Evolutionary conservation across 2,797 vertebrate genomes (phyloP).

Genomic region (Anguilla marmorata): DNA sequence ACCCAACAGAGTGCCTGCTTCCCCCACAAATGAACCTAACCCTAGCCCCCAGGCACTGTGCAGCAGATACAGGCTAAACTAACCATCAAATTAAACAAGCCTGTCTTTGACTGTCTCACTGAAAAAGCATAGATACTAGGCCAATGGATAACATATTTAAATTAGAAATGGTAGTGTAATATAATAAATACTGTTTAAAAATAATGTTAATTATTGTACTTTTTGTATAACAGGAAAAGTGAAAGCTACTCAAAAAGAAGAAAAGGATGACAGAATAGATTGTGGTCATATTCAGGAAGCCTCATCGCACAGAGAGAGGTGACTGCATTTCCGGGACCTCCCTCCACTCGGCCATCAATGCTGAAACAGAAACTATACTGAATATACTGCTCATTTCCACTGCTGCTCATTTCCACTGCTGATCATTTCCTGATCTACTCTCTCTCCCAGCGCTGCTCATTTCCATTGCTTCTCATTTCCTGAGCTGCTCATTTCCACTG

Average conservation of each 20-base stretch:
- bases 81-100: conserved; percentile 49
- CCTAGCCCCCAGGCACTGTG: not conserved
- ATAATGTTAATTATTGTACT: not conserved
- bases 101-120: not conserved
- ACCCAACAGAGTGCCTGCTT: not conserved
- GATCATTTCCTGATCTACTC: too few relatives aligned
- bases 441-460: too few relatives aligned
- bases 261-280: conserved; percentile 52
- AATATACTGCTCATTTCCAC: too few relatives aligned
- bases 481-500: too few relatives aligned
- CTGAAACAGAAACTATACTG: conserved; percentile 39
- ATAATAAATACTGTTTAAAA: not conserved
- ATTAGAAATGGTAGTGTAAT: not conserved
- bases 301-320: conserved; percentile 46
- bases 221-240: not conserved
- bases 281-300: conserved; percentile 57
- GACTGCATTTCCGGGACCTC: conserved; percentile 56
- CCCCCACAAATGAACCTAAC: not conserved
- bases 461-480: too few relatives aligned
- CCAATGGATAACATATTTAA: not conserved
- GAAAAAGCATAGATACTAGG: not conserved
- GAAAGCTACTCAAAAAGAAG: conserved; percentile 25
- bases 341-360: conserved; percentile 44
- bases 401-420: too few relatives aligned
- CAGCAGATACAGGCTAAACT: not conserved